Conservation (phyloP, 2,888 invertebrate species). For the Blastobasis adustella region DNA sequence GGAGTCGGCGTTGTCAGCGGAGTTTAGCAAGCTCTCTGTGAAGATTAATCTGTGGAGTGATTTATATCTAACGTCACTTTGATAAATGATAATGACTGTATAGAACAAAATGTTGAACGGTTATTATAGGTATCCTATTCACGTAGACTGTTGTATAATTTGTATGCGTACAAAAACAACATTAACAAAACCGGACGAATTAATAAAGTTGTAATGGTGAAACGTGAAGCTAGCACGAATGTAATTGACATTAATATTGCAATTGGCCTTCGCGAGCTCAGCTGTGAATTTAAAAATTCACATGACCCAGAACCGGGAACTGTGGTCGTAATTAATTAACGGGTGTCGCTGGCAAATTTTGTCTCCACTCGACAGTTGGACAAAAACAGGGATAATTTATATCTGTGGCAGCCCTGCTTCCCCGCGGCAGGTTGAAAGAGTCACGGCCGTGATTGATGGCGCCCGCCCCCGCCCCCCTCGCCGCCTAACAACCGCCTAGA, state of each 20-base stretch:
- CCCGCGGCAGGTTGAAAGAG: constrained; percentile 70
- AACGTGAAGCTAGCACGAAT: background rate
- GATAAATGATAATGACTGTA: constrained; percentile 1
- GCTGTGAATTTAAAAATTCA: constrained; percentile 2
- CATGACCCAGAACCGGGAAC: background rate
- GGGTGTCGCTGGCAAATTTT: constrained; percentile 52
- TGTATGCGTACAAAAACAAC: background rate
- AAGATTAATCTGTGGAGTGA: constrained; percentile 1
- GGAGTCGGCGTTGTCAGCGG: background rate
- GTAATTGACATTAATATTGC: background rate
- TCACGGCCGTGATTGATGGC: constrained; percentile 69
- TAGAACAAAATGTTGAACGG: background rate
- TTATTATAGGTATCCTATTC: background rate
- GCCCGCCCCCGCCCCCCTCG: constrained; percentile 50
- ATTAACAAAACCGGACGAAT: background rate
- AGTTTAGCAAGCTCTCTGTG: background rate
- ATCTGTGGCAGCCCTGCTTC: constrained; percentile 47
- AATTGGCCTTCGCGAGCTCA: background rate
- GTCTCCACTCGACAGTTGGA: constrained; percentile 53
- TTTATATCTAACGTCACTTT: background rate
- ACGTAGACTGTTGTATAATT: background rate
- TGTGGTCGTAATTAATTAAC: constrained; percentile 25
- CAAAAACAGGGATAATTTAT: constrained; percentile 65
- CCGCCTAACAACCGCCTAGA: constrained; percentile 56
- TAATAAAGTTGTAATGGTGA: background rate